These are phyloP conservation scores for Dryobates pubescens DNA, from an alignment of 2,797 vertebrate genomes.

Conservation along the genomic window DNA sequence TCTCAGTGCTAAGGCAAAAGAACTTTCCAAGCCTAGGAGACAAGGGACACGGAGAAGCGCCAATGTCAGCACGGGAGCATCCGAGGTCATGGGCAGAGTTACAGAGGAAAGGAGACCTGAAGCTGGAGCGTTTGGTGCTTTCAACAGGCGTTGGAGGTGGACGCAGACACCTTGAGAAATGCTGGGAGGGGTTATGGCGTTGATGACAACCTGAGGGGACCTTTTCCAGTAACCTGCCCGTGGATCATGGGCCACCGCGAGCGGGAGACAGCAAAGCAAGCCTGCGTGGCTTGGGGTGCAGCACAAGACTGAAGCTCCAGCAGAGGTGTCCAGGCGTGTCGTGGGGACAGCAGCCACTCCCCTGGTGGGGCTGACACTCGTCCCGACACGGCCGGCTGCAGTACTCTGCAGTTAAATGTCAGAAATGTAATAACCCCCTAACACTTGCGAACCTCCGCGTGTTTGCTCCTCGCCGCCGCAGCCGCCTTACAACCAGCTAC, in stretches of 20 bases:
- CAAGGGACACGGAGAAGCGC: not conserved
- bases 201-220: not conserved
- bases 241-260: not conserved
- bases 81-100: not conserved
- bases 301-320: fast-evolving
- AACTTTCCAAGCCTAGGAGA: not conserved
- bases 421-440: not conserved
- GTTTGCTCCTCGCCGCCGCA: not conserved
- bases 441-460: not conserved
- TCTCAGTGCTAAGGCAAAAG: not conserved
- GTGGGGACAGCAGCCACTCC: not conserved
- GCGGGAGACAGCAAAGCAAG: not conserved
- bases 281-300: fast-evolving
- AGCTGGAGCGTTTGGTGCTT: not conserved
- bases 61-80: not conserved
- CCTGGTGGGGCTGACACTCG: not conserved
- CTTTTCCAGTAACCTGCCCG: not conserved
- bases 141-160: not conserved
- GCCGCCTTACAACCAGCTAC: not conserved
- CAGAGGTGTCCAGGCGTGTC: fast-evolving
- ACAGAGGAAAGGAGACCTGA: not conserved
- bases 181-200: fast-evolving
- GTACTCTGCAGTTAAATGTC: not conserved
- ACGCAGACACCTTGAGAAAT: not conserved
- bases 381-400: not conserved